phyloP scores from a whole-genome alignment of 2,113 vertebrate genomes.

The Onychostruthus taczanowskii region DNA sequence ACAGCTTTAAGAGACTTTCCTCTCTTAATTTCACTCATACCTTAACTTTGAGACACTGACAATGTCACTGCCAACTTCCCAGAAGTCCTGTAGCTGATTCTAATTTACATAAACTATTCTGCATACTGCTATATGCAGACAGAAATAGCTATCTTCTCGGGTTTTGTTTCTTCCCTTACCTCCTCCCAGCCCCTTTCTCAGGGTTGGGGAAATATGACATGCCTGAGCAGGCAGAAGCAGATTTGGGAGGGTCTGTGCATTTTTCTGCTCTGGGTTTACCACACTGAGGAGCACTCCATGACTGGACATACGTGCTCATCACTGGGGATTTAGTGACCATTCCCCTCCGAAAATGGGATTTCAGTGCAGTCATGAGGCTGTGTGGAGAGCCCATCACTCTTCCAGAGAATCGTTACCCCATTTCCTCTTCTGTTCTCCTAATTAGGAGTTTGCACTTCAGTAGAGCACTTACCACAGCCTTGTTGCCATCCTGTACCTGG shows the following conservation, averaged over 20 bases:
- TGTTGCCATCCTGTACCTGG: neutral
- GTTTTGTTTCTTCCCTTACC: neutral
- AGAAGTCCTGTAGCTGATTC: neutral
- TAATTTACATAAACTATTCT: neutral
- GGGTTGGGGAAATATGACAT: neutral
- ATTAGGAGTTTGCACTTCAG: neutral
- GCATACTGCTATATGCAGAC: neutral
- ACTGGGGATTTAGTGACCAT: neutral
- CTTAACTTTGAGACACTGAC: neutral
- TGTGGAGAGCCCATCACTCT: neutral
- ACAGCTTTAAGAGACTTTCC: neutral
- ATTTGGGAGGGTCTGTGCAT: neutral
- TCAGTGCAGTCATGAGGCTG: neutral
- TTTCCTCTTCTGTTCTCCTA: constrained; percentile 30
- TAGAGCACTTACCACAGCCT: neutral
- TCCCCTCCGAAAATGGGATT: neutral
- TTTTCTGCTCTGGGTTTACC: neutral
- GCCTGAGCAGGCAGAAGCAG: neutral
- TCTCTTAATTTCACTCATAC: neutral
- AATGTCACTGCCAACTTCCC: neutral
- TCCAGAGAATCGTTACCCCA: neutral
- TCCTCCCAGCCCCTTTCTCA: neutral
- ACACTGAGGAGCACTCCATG: neutral
- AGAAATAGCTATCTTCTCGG: neutral
- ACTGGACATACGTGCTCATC: neutral